These are phyloP conservation scores for Seladonia tumulorum DNA, from an alignment of 2,888 invertebrate genomes.

Conservation along the genomic window DNA sequence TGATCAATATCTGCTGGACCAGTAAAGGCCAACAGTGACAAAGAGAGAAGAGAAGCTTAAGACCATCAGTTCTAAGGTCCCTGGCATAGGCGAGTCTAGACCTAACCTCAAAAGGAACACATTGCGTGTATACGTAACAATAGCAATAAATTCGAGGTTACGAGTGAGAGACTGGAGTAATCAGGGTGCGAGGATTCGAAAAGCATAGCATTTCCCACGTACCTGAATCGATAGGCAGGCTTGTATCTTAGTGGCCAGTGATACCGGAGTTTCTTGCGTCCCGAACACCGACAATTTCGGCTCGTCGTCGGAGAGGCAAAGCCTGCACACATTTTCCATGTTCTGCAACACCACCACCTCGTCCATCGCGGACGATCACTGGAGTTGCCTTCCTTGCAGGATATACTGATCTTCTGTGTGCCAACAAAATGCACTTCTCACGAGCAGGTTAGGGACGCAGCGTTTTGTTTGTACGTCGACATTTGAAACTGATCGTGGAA, in stretches of 20 bases:
- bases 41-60: background rate
- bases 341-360: slow-evolving; percentile 73
- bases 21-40: too few relatives aligned
- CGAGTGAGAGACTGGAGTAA: background rate
- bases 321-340: slow-evolving; percentile 86
- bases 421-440: slow-evolving; percentile 34
- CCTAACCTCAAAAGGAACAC: slow-evolving; percentile 59
- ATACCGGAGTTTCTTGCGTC: slow-evolving; percentile 84
- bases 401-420: slow-evolving; percentile 23
- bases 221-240: slow-evolving; percentile 89
- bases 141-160: background rate
- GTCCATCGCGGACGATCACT: slow-evolving; percentile 71
- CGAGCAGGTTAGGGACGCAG: slow-evolving; percentile 76
- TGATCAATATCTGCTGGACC: background rate
- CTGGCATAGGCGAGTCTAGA: slow-evolving; percentile 8
- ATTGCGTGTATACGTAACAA: background rate
- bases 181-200: background rate
- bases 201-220: slow-evolving; percentile 56
- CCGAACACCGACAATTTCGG: slow-evolving; percentile 87
- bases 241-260: slow-evolving; percentile 88
- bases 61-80: background rate
- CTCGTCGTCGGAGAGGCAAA: slow-evolving; percentile 87
- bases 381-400: slow-evolving; percentile 11
- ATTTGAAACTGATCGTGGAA: slow-evolving; percentile 68
- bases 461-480: slow-evolving; percentile 76